These are phyloP conservation scores for Ophthalmolycus amberensis DNA, from an alignment of 2,113 vertebrate genomes.

Conservation along the genomic window DNA sequence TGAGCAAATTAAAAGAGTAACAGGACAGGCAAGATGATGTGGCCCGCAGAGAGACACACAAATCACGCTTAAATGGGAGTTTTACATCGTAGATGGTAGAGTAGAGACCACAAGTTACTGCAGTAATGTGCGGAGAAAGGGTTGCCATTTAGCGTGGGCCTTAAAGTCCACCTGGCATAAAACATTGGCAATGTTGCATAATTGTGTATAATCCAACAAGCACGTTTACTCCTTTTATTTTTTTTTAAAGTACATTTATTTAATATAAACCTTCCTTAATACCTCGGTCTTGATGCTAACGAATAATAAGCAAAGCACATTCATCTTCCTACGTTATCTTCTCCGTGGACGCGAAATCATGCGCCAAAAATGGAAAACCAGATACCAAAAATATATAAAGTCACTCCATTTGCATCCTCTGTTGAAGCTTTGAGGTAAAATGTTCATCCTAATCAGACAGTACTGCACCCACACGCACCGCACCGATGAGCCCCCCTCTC, in stretches of 20 bases:
- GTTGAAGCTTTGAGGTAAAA: conserved; percentile 33
- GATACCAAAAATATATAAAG: not conserved
- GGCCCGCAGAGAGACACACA: conserved; percentile 22
- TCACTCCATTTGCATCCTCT: not conserved
- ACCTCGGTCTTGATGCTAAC: not conserved
- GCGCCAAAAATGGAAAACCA: not conserved
- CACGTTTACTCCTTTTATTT: not conserved
- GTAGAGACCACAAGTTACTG: conserved; percentile 37
- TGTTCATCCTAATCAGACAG: conserved; percentile 60
- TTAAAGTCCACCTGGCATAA: not conserved
- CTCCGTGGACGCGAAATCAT: not conserved
- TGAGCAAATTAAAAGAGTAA: conserved; percentile 58
- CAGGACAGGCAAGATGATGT: not conserved
- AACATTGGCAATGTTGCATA: not conserved
- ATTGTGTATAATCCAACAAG: conserved; percentile 10
- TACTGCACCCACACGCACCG: conserved; percentile 14
- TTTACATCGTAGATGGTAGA: not conserved
- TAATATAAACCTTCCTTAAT: not conserved
- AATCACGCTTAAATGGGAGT: conserved; percentile 10
- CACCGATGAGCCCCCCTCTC: conserved; percentile 6
- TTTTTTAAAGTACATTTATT: not conserved
- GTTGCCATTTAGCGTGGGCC: conserved; percentile 8
- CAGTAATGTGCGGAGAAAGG: conserved; percentile 1
- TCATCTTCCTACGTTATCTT: too few relatives aligned
- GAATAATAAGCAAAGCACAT: not conserved